phyloP scores from a whole-genome alignment of 2,888 invertebrate genomes.

The Notodonta ziczac region DNA sequence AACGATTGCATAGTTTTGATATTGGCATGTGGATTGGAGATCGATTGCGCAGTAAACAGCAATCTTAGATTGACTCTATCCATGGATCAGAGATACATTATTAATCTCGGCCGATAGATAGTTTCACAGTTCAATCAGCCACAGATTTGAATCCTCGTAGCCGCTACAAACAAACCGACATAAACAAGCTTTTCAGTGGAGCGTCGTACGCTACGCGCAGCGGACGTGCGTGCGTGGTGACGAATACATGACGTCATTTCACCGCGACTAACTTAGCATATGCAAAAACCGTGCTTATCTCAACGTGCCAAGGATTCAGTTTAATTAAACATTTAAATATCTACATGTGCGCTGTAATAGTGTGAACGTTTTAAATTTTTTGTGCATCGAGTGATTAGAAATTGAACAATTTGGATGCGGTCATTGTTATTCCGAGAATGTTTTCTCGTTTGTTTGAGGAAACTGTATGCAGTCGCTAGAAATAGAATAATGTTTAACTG shows the following conservation, averaged over 20 bases:
- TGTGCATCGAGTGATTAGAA: constrained; percentile 41
- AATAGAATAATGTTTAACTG: constrained; percentile 23
- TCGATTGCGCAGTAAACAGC: no score
- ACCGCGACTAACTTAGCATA: constrained; percentile 17
- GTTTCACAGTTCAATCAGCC: constrained; percentile 39
- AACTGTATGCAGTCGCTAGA: constrained; percentile 25
- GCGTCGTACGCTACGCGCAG: constrained; percentile 42
- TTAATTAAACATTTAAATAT: constrained; percentile 12
- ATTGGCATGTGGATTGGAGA: no score
- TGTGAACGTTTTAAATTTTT: constrained; percentile 52
- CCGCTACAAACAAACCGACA: constrained; percentile 34
- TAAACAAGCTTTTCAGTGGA: constrained; percentile 52
- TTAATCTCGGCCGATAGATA: constrained; percentile 18
- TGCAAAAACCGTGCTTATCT: constrained; percentile 18
- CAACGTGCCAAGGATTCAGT: constrained; percentile 30
- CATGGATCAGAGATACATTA: no score
- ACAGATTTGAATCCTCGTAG: constrained; percentile 35
- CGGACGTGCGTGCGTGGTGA: constrained; percentile 38
- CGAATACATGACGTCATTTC: constrained; percentile 38
- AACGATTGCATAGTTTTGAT: no score
- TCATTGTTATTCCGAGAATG: constrained; percentile 29
- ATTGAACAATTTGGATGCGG: constrained; percentile 26
- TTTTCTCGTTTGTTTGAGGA: constrained; percentile 11
- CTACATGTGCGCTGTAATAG: constrained; percentile 30
- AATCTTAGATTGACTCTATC: no score